Base-by-base conservation (phyloP, 2,797 vertebrate genomes). In the Malacoctenus gilli region DNA sequence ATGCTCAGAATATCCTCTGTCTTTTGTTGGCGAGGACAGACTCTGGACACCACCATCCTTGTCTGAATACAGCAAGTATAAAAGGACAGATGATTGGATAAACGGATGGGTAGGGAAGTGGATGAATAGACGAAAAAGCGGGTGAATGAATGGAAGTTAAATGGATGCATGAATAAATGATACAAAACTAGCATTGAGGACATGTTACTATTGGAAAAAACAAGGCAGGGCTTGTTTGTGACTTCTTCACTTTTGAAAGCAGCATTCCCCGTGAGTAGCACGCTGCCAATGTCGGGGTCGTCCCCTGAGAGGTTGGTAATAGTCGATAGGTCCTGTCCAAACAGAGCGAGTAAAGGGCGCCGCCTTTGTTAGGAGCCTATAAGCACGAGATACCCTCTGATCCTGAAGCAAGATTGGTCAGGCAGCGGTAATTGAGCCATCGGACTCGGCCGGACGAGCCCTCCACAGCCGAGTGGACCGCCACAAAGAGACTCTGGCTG, bases 401-500 rank as follows among this genome's bases (percentile, higher is more conserved):
- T 72, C 63, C 52, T 1, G 21, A 60, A 50, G 54, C 48, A 40
- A 53, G 62, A 67, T 56, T 58, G 60, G 31, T 54, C 19, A 13
- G 36, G 37, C 31, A 22, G 43, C 59, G 16, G 64, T 85, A 85
- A 89, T 81, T 78, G 80, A 88, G 82, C 66, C 63, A 71, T 82
- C 73, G 41, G 72, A 80, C 58, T 78, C 64, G 46, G 66, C 51
- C 28, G 60, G 77, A 83, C 76, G 72, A 20, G 36, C 59, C 77
- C 75, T 73, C 55, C 63, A 85, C 85, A 78, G 79, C 72, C 49
- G 72, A 89, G 78, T 59, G 64, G 73, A 59, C 59, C 58, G 12
- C 63, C 46, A 87, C 84, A 88, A 89, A 88, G 80, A 73, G 10
- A 49, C 40, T 36, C 75, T 76, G 82, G 86, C 78, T 42, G 44